Evolutionary conservation across 2,888 invertebrate species (phyloP).

Genomic region (Amphipoea oculea): DNA sequence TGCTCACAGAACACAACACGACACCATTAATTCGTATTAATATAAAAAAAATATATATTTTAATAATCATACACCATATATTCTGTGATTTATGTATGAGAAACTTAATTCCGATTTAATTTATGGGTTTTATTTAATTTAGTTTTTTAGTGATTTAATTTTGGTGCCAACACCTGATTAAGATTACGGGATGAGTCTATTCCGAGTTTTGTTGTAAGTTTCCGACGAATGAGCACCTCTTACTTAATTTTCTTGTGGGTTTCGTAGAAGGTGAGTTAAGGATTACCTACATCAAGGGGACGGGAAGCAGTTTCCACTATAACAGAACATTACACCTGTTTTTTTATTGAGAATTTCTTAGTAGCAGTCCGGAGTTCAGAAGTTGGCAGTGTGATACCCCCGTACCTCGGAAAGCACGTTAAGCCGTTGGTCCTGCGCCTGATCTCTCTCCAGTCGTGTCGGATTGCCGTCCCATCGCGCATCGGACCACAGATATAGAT

Average conservation of each 20-base stretch:
- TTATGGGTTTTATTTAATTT: slow-evolving; percentile 37
- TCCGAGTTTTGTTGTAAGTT: background rate
- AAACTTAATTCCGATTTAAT: slow-evolving; percentile 42
- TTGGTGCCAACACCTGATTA: slow-evolving; percentile 16
- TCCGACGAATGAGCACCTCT: background rate
- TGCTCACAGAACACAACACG: slow-evolving; percentile 56
- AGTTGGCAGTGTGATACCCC: background rate
- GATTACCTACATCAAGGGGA: background rate
- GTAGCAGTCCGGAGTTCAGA: background rate
- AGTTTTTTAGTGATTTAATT: slow-evolving; percentile 20
- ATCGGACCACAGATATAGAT: no score
- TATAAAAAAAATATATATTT: slow-evolving; percentile 58
- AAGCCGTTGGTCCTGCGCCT: no score
- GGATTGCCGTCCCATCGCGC: no score
- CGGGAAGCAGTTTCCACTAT: no score
- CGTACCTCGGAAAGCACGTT: background rate
- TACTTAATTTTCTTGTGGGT: background rate
- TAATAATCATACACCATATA: slow-evolving; percentile 61
- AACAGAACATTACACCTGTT: no score
- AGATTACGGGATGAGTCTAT: background rate
- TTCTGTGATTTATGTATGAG: slow-evolving; percentile 52
- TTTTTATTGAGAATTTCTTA: background rate
- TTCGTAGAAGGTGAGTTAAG: background rate
- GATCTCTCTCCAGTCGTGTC: no score
- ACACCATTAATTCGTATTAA: slow-evolving; percentile 61